A percentile compares a stretch with the other conserved stretches of the same genome.
These are phyloP conservation scores for Scylla paramamosain DNA, from an alignment of 1,140 invertebrate species.

Conservation along the genomic window DNA sequence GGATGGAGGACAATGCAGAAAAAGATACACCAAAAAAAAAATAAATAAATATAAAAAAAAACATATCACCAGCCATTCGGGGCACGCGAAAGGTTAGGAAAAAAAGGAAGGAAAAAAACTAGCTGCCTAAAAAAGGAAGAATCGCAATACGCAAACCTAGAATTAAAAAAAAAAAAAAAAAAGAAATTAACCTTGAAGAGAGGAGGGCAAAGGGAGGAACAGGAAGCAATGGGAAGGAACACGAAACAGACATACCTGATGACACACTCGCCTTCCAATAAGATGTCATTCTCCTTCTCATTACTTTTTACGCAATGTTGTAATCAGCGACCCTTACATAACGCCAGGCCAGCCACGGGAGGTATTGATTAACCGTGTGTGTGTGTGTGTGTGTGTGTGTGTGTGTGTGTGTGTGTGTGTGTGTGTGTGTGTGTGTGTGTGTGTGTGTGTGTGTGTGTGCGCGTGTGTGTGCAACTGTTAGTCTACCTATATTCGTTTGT, in stretches of 20 bases:
- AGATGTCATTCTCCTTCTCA: not conserved
- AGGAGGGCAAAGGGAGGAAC: not conserved
- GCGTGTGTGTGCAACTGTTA: too few relatives aligned
- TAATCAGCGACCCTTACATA: too few relatives aligned
- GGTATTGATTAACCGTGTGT: too few relatives aligned
- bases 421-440: too few relatives aligned
- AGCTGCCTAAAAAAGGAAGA: not conserved
- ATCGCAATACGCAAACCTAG: not conserved
- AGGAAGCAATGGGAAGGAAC: not conserved
- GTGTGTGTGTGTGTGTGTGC: too few relatives aligned
- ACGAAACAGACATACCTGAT: not conserved
- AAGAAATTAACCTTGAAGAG: not conserved
- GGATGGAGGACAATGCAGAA: too few relatives aligned
- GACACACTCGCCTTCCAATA: not conserved
- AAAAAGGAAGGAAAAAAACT: not conserved
- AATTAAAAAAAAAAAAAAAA: not conserved
- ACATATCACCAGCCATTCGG: not conserved
- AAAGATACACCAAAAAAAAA: too few relatives aligned
- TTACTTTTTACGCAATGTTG: not conserved
- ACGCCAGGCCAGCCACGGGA: too few relatives aligned
- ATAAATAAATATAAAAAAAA: not conserved
- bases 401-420: too few relatives aligned
- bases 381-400: too few relatives aligned
- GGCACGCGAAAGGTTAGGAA: not conserved
- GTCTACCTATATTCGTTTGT: too few relatives aligned